Conservation (phyloP, 2,888 invertebrate genomes). For the Orthosia gracilis region DNA sequence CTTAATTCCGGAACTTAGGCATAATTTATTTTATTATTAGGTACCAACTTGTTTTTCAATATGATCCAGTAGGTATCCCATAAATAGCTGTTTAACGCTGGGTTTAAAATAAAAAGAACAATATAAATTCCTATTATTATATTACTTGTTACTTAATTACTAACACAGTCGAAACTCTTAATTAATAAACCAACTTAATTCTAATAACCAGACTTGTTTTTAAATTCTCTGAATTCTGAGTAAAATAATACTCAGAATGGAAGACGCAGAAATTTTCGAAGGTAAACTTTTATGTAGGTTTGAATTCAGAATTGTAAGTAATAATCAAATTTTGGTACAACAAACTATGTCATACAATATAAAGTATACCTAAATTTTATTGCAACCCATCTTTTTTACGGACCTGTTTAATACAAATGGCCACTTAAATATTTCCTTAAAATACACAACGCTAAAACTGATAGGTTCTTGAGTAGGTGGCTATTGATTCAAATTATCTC, state of each 20-base stretch:
- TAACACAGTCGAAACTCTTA: not conserved
- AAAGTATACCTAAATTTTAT: not conserved
- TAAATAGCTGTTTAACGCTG: no score
- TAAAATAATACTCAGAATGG: constrained; percentile 21
- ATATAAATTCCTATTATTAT: no score
- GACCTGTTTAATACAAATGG: not conserved
- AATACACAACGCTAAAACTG: not conserved
- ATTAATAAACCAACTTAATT: not conserved
- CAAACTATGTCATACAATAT: not conserved
- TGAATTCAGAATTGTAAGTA: not conserved
- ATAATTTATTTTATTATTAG: no score
- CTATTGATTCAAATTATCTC: not conserved
- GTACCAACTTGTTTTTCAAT: constrained; percentile 4
- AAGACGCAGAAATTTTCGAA: constrained; percentile 13
- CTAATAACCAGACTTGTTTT: constrained; percentile 4
- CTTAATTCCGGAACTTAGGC: no score
- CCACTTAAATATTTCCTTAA: no score
- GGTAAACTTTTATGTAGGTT: not conserved
- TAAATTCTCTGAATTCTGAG: constrained; percentile 8
- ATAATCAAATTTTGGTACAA: not conserved
- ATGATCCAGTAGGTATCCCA: not conserved
- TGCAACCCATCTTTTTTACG: not conserved
- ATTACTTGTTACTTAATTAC: not conserved
- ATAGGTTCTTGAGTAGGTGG: no score
- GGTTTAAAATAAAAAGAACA: no score